These are phyloP conservation scores for Hemicrepidius hirtus DNA, from an alignment of 2,888 invertebrate genomes.

Conservation along the genomic window DNA sequence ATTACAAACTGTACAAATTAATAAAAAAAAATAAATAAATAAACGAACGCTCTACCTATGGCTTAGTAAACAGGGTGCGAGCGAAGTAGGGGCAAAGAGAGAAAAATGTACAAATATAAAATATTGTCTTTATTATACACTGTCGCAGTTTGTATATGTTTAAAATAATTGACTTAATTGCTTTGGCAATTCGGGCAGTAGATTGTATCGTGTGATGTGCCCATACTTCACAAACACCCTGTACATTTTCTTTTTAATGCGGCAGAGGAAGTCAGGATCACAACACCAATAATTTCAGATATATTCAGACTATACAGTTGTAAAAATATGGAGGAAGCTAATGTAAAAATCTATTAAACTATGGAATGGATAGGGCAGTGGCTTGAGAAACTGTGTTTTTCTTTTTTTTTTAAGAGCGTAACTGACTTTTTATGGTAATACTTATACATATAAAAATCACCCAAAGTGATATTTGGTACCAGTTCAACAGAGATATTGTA, in stretches of 20 bases:
- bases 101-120: conserved; percentile 53
- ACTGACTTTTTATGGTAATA: conserved; percentile 51
- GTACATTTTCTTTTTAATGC: conserved; percentile 35
- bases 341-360: conserved; percentile 54
- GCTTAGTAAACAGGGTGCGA: conserved; percentile 44
- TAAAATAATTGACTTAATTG: conserved; percentile 59
- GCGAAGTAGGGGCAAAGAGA: conserved; percentile 33
- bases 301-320: conserved; percentile 47
- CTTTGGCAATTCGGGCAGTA: conserved; percentile 57
- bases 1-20: conserved; percentile 48
- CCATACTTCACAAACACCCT: conserved; percentile 39
- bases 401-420: conserved; percentile 36
- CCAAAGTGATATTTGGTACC: conserved; percentile 50
- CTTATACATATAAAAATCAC: conserved; percentile 52
- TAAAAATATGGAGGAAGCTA: conserved; percentile 52
- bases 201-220: conserved; percentile 39
- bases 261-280: conserved; percentile 57
- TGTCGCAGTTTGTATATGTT: conserved; percentile 49
- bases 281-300: conserved; percentile 54
- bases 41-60: conserved; percentile 45
- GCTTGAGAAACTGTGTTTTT: conserved; percentile 43
- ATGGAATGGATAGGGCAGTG: conserved; percentile 67
- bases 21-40: conserved; percentile 41
- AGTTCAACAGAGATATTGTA: conserved; percentile 51
- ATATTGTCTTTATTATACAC: conserved; percentile 59